Conservation (phyloP, 1,140 invertebrate species). For the Polypedilum vanderplanki region DNA sequence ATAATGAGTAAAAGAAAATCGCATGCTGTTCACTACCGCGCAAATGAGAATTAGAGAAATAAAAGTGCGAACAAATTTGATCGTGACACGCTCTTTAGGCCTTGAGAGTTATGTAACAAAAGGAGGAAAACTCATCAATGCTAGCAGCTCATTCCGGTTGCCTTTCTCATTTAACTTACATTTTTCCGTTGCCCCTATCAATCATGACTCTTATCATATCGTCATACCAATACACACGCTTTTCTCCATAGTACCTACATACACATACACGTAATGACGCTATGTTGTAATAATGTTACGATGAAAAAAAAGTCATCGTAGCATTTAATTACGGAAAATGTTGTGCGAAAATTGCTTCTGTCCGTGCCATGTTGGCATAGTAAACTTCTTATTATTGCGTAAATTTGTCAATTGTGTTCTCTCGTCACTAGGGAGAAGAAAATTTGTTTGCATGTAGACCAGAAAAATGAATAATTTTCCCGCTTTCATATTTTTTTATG, state of each 20-base stretch:
- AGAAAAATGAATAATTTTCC: too few relatives aligned
- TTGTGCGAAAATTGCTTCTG: too few relatives aligned
- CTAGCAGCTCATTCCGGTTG: too few relatives aligned
- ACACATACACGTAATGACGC: too few relatives aligned
- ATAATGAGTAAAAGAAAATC: not conserved
- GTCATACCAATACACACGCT: not conserved
- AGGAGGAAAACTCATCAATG: not conserved
- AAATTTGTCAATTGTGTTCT: constrained; percentile 7
- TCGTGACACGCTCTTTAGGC: not conserved
- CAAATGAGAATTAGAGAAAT: not conserved
- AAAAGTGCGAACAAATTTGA: not conserved
- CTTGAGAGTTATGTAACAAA: not conserved
- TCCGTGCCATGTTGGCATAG: too few relatives aligned
- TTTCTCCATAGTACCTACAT: too few relatives aligned
- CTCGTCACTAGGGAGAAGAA: too few relatives aligned
- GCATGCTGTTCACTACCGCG: not conserved
- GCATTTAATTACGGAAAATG: not conserved
- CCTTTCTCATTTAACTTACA: not conserved
- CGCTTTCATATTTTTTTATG: too few relatives aligned
- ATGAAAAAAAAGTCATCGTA: not conserved
- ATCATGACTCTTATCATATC: constrained; percentile 9
- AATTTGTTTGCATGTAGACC: too few relatives aligned
- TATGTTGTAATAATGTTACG: too few relatives aligned
- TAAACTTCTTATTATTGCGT: not conserved
- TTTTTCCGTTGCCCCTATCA: constrained; percentile 4